phyloP scores from a whole-genome alignment of 2,888 invertebrate species.

The Acholoe squamosa region DNA sequence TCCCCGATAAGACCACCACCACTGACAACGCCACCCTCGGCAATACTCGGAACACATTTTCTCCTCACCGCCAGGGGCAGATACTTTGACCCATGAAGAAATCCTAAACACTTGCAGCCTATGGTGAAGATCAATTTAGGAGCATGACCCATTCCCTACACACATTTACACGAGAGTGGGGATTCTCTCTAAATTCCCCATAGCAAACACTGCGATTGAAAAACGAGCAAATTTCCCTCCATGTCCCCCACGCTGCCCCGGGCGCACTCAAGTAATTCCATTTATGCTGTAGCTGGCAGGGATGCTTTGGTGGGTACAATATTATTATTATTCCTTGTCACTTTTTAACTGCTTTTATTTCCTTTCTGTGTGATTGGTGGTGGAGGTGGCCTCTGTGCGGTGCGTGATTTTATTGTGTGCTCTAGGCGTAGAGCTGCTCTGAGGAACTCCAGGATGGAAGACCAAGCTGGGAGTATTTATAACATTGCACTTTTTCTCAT shows the following conservation, averaged over 20 bases:
- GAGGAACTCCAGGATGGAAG: neutral
- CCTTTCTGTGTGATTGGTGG: slow-evolving; percentile 7
- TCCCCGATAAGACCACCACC: neutral
- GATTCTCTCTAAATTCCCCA: neutral
- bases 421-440: slow-evolving; percentile 9
- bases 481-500: neutral
- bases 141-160: neutral
- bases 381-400: neutral
- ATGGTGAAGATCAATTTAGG: neutral
- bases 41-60: slow-evolving; percentile 11
- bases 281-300: slow-evolving; percentile 25
- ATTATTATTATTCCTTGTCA: neutral
- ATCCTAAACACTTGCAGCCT: slow-evolving; percentile 4
- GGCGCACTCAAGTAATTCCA: neutral
- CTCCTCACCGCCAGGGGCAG: neutral
- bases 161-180: neutral
- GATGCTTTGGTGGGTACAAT: neutral
- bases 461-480: neutral
- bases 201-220: slow-evolving; percentile 39
- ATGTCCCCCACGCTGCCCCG: neutral
- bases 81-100: neutral
- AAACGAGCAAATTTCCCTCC: slow-evolving; percentile 52
- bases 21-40: neutral
- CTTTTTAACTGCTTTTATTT: neutral
- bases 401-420: slow-evolving; percentile 34